Conservation (phyloP, 2,797 vertebrate genomes). For the Petrocephalus schoutedeni region DNA sequence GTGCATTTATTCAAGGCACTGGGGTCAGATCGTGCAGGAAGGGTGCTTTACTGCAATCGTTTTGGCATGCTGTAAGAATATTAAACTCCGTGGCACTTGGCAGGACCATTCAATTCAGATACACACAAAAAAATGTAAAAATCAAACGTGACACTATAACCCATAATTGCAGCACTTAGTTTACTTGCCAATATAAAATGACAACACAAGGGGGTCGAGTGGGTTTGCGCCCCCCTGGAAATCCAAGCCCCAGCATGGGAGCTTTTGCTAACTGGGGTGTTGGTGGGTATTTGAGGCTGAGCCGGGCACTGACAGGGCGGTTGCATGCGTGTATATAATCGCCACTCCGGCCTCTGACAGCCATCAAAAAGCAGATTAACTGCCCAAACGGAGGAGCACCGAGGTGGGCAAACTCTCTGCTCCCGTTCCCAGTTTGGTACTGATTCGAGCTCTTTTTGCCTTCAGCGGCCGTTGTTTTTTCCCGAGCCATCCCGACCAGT, state of each 20-base stretch:
- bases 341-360: not conserved
- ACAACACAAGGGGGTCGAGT: not conserved
- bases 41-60: not conserved
- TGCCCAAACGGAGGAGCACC: not conserved
- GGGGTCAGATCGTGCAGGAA: not conserved
- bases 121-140: not conserved
- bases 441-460: not conserved
- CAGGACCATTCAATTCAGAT: not conserved
- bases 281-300: not conserved
- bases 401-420: not conserved
- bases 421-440: not conserved
- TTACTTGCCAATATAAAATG: not conserved
- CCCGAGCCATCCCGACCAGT: not conserved
- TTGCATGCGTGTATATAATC: not conserved
- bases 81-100: not conserved
- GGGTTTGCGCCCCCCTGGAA: not conserved
- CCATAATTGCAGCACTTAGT: not conserved
- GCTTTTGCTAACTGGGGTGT: not conserved
- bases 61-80: not conserved
- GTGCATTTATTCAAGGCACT: not conserved
- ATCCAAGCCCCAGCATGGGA: not conserved
- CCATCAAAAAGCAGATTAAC: not conserved
- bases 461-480: not conserved
- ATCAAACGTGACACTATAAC: not conserved
- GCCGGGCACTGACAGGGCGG: not conserved